Evolutionary conservation across 2,113 vertebrate species (phyloP), one percentile per base, ranked within the genome.

Genomic region (Isurus oxyrinchus): DNA sequence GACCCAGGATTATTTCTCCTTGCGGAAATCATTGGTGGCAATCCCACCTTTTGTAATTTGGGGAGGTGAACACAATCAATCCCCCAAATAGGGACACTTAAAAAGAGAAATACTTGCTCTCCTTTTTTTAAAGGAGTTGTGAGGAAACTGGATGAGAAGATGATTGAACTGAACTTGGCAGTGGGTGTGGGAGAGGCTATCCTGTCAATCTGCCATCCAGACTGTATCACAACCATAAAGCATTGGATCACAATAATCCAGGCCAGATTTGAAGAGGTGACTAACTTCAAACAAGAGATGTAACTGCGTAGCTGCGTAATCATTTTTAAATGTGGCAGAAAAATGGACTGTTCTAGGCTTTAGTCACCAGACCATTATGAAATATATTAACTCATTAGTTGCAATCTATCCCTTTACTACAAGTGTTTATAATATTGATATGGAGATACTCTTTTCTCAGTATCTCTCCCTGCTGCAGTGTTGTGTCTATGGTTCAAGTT

Each of bases 211-310:
- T 99, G 99, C 98, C 99, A 99, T 97, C 99, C 99, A 5, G 99
- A 99, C 97, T 99, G 99, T 81, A 98, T 99, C 97, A 99, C 99
- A 96, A 99, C 99, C 97, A 98, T 99, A 97, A 99, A 99, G 97
- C 99, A 99, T 98, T 99, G 99, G 99, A 99, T 99, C 97, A 99
- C 99, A 84, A 99, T 99, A 97, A 99, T 99, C 98, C 98, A 98
- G 98, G 99, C 99, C 93, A 98, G 99, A 94, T 99, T 99, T 96
- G 99, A 99, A 97, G 99, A 99, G 99, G 99, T 99, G 97, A 97
- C 98, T 98, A 96, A 61, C 5, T 31, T 72, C 66, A 76, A 35
- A 35, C 31, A n/a, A n/a, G 63, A 53, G 44, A 44, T 59, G 53
- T 93, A 31, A 63, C 5, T 5, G 13, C 21, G 35, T n/a, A 8